These are phyloP conservation scores for Tipula unca DNA, from an alignment of 2,888 invertebrate species.

Conservation along the genomic window DNA sequence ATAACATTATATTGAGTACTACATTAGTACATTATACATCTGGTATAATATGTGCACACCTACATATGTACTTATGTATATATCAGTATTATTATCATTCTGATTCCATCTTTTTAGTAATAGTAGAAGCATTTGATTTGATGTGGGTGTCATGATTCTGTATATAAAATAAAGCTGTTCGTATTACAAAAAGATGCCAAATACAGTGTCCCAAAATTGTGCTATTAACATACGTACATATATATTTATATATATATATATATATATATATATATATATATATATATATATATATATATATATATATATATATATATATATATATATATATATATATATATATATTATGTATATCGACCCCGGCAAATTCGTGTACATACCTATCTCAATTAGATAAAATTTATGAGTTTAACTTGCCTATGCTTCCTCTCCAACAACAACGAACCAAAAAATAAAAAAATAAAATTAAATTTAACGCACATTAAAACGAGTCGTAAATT, in stretches of 20 bases:
- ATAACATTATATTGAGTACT: not conserved
- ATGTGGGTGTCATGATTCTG: not conserved
- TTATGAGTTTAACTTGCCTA: not conserved
- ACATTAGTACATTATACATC: not conserved
- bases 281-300: too few relatives aligned
- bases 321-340: too few relatives aligned
- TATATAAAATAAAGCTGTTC: not conserved
- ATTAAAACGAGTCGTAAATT: not conserved
- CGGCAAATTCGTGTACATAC: not conserved
- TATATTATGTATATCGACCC: too few relatives aligned
- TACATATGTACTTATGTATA: not conserved
- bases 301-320: too few relatives aligned
- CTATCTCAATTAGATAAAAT: not conserved
- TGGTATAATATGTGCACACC: not conserved
- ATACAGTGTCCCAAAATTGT: not conserved
- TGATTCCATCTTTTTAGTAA: not conserved
- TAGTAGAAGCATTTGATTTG: not conserved
- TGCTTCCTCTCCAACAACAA: not conserved
- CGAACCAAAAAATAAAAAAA: not conserved
- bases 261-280: too few relatives aligned
- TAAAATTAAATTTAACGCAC: not conserved
- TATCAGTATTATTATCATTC: not conserved
- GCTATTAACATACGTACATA: not conserved
- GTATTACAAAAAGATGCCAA: not conserved
- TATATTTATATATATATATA: too few relatives aligned